phyloP scores from a whole-genome alignment of 2,797 vertebrate genomes.

The Xiphorhynchus erythropygius region DNA sequence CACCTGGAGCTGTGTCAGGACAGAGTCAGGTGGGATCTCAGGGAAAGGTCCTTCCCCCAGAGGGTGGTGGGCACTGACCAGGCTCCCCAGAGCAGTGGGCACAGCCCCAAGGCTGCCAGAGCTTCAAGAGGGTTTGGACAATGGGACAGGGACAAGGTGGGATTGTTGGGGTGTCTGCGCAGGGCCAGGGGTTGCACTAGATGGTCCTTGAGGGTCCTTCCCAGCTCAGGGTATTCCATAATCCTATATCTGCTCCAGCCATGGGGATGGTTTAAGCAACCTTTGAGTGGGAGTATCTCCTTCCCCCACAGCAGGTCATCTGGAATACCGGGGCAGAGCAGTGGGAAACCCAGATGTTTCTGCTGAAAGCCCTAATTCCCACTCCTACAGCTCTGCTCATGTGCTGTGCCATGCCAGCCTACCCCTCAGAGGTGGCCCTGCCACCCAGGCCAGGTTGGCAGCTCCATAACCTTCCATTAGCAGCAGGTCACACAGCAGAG shows the following conservation, averaged over 20 bases:
- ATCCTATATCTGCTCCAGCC: neutral
- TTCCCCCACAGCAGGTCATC: neutral
- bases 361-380: neutral
- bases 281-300: neutral
- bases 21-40: neutral
- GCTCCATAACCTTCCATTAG: neutral
- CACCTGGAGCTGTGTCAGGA: neutral
- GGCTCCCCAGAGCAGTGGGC: too few relatives aligned
- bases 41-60: neutral
- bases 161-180: neutral
- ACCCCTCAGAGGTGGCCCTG: neutral
- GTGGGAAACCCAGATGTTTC: accelerated
- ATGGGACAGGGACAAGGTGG: neutral
- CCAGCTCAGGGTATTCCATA: neutral
- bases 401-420: neutral
- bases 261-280: neutral
- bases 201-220: neutral
- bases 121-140: neutral
- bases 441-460: neutral
- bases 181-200: neutral
- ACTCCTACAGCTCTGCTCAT: neutral
- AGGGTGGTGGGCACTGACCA: too few relatives aligned
- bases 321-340: neutral
- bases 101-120: neutral
- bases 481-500: neutral